Conservation (phyloP, 2,113 vertebrate genomes). For the Micromys minutus region DNA sequence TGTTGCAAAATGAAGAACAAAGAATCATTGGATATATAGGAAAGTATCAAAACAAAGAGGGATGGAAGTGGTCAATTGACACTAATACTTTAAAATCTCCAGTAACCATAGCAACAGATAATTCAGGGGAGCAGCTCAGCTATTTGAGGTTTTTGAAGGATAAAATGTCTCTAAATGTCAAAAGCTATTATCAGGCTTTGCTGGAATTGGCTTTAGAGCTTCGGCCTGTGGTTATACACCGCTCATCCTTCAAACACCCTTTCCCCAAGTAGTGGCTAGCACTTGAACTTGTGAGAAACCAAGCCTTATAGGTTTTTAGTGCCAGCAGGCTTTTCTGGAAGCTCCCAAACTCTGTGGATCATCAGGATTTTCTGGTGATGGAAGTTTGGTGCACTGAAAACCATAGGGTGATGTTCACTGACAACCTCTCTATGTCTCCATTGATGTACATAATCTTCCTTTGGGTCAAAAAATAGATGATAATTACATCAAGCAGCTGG, state of each 20-base stretch:
- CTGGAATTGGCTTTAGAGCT: constrained; percentile 54
- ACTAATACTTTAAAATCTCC: constrained; percentile 58
- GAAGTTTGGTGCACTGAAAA: background rate
- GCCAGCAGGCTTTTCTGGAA: background rate
- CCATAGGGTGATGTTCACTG: background rate
- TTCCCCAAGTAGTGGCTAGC: background rate
- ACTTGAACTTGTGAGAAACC: constrained; percentile 22
- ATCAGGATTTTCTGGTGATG: background rate
- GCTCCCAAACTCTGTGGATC: background rate
- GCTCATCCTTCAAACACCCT: constrained; percentile 62
- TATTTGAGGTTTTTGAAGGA: constrained; percentile 56
- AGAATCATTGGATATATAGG: background rate
- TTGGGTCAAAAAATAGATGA: constrained; percentile 46
- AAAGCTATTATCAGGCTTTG: constrained; percentile 68
- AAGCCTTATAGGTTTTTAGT: background rate
- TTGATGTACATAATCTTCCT: constrained; percentile 29
- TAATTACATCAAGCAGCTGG: constrained; percentile 64
- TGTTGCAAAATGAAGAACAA: background rate
- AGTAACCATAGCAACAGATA: constrained; percentile 56
- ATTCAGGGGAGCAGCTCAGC: constrained; percentile 32
- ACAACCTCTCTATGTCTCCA: constrained; percentile 67
- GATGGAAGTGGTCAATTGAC: background rate
- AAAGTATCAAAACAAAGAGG: constrained; percentile 2
- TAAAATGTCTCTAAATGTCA: constrained; percentile 73
- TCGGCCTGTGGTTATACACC: constrained; percentile 56